Evolutionary conservation across 30 jellyfish, hydroid and myxozoan genomes (phyloP), one percentile per base, ranked within the genome.

Genomic region (Chrysaora quinquecirrha): DNA sequence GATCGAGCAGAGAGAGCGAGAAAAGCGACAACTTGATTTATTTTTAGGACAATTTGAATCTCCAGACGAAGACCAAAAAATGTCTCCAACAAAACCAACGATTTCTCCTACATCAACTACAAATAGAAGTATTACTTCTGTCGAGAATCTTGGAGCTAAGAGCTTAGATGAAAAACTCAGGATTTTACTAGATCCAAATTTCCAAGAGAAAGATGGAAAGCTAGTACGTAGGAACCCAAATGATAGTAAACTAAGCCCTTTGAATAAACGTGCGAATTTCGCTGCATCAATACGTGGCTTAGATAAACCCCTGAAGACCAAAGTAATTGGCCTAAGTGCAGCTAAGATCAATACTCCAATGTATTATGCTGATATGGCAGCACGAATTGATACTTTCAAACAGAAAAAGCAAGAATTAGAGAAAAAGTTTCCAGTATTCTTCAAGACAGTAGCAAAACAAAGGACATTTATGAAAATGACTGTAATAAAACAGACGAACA

Each of bases 341-440:
- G 56, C 96, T 6, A 70, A 71, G 33, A 22, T 76, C 38, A 73
- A 23, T 31, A 31, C 78, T 64, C 90, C 94, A 31, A 38, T 91
- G 35, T 83, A 82, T 43, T 29, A 83, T 12, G 79, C 96, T 4
- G 96, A 95, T n/a, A 76, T 95, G 90, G 87, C 97, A 16, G 93
- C 93, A 7, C 88, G 97, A 28, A 60, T 89, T 34, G 97, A 95
- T 66, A 89, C 62, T 21, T 89, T 88, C 66, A 89, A 82, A 34
- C 97, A 88, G 34, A 88, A 89, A 75, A 83, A 84, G 66, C 98
- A 84, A 48, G 96, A 87, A 64, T 63, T 85, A 1, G 97, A 88
- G 72, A 88, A 88, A 63, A 89, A 67, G 97, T 95, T 30, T 63
- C 96, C 20, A 84, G 86, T 30, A 86, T 95, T 9, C 86, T 95